A percentile compares a stretch with the other conserved stretches of the same genome.
Evolutionary conservation across 2,888 invertebrate species (phyloP).

Genomic region (Tromatobia lineatoria): DNA sequence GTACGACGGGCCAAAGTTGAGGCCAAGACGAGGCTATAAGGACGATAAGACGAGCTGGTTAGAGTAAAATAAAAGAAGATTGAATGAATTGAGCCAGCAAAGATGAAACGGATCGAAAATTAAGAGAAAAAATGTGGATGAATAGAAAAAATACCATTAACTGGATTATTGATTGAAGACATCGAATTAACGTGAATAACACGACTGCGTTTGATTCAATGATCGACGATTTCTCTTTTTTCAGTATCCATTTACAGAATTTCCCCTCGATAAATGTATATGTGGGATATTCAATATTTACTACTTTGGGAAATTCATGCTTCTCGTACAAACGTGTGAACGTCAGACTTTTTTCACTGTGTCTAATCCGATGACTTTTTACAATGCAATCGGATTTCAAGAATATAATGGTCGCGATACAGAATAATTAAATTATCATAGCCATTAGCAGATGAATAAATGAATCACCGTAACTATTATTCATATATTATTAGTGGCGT

Average conservation of each 20-base stretch:
- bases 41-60: conserved; percentile 18
- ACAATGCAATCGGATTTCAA: too few relatives aligned
- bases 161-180: conserved; percentile 9
- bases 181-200: background rate
- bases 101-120: background rate
- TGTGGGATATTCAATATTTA: background rate
- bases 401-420: too few relatives aligned
- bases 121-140: conserved; percentile 35
- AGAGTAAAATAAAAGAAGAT: conserved; percentile 62
- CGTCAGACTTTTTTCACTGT: too few relatives aligned
- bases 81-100: conserved; percentile 31
- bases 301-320: too few relatives aligned
- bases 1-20: conserved; percentile 47
- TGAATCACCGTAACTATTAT: too few relatives aligned
- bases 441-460: too few relatives aligned
- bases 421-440: too few relatives aligned
- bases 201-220: background rate
- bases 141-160: conserved; percentile 32
- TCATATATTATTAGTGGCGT: too few relatives aligned
- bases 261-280: background rate
- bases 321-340: too few relatives aligned
- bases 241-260: background rate
- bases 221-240: background rate
- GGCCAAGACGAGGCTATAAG: conserved; percentile 17
- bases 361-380: too few relatives aligned